Base-by-base conservation (phyloP, 1,140 invertebrate genomes). In the Lutraria rhynchaena region DNA sequence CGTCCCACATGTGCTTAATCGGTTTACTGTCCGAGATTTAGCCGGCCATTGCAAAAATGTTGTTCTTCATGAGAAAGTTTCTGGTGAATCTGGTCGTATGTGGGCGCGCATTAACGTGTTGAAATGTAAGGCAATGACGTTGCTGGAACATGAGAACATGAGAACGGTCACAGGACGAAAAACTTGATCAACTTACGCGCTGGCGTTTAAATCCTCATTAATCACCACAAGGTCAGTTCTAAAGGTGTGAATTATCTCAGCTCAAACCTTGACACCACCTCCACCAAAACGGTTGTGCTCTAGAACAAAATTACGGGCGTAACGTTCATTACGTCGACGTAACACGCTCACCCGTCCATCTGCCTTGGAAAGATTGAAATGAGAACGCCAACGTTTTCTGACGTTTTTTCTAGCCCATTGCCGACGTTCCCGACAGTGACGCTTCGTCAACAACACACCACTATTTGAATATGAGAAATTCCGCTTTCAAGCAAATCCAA, bases 231-330 rank as follows among this genome's bases (percentile, higher is more conserved):
- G 11, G 9, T 49, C 1, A 3, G 35, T 35, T 41, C 37, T 31
- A 41, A 69, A 69, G 1, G 31, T 49, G 17, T 29, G 7, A 49
- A 46, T 41, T 27, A 69, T 49, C 1, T 0, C 41, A n/a, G 27
- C 65, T 2, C 41, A 69, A 5, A 69, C 65, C 65, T 46, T 69
- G 19, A 69, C 65, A 13, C 65, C 24, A 3, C 41, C 41, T 0
- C 19, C 65, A 3, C 0, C 41, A 41, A 49, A 69, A 46, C 65
- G 65, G 37, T 49, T 41, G 19, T 7, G 35, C 37, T 69, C 41
- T 22, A 1, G 19, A n/a, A 5, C 19, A n/a, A 24, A 27, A 46
- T 1, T 44, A 19, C 15, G 17, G 35, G 44, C 0, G 37, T 46
- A 75, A 1, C 35, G 35, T 60, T 75, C 35, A 55, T 7, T n/a